Evolutionary conservation across 2,888 invertebrate genomes (phyloP), one percentile per base, ranked within the genome.

Genomic region (Ochropleura leucogaster): DNA sequence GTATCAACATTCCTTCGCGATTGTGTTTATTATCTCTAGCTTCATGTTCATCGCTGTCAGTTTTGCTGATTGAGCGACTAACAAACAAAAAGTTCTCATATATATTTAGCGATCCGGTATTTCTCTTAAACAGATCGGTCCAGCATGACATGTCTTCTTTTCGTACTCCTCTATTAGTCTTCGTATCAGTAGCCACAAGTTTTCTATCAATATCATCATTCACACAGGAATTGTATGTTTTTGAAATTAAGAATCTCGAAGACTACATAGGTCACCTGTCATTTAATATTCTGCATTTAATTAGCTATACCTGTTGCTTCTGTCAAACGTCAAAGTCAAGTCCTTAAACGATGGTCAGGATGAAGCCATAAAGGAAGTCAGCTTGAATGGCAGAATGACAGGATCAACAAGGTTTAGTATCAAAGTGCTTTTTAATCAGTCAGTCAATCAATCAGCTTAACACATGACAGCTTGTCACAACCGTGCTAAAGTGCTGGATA

Each of bases 281-380:
- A 67, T 60, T 82, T 69, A 46, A 60, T 60, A 83, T 79, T 74
- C 74, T 14, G 42, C 12, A 63, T 67, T n/a, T n/a, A n/a, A n/a
- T n/a, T 16, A 66, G 14, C 42, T 42, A 30, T 63, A 60, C 44
- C 67, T 68, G 67, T 67, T 74, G 59, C 47, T 72, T 42, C 44
- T 55, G 64, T 80, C 75, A 82, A 70, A 62, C 63, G 60, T 80
- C 82, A 79, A 79, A 68, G 72, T 67, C 74, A 71, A 68, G 8
- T 49, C 80, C 53, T 44, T 68, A 72, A 57, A 62, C 30, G 49
- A 42, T 20, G 40, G 64, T 63, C 80, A 84, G 84, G 64, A 82
- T 84, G 70, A 72, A 57, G 65, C 60, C 53, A 49, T 75, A 80
- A 53, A 70, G 57, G 67, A 82, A 72, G 69, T 68, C 44, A 42